Conservation (phyloP, 2,113 vertebrate species). For the Spea bombifrons region DNA sequence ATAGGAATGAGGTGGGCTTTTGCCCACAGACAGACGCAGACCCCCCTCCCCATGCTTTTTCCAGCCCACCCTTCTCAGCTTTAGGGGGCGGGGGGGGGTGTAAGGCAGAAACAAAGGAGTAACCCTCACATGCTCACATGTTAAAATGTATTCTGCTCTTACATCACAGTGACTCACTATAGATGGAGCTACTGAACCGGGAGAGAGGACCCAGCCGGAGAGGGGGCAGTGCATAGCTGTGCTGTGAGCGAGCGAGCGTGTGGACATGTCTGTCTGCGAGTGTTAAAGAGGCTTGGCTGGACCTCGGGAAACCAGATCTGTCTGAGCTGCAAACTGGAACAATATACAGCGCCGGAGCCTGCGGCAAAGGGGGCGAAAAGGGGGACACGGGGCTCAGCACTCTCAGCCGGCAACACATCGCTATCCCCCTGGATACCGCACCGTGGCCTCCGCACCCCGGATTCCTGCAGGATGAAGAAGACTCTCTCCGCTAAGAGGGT, state of each 20-base stretch:
- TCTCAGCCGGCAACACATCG: conserved; percentile 6
- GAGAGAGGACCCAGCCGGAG: conserved; percentile 15
- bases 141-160: conserved; percentile 57
- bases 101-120: conserved; percentile 62
- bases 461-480: conserved; percentile 77
- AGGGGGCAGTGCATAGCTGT: conserved; percentile 50
- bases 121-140: conserved; percentile 40
- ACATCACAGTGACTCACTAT: conserved; percentile 63
- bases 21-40: conserved; percentile 20
- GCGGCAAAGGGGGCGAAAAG: conserved; percentile 25
- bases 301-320: conserved; percentile 52
- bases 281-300: conserved; percentile 50
- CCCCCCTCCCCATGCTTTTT: background rate
- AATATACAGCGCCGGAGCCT: background rate
- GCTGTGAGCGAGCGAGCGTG: conserved; percentile 5
- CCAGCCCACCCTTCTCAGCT: conserved; percentile 5
- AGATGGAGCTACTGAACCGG: conserved; percentile 68
- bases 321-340: conserved; percentile 47
- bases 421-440: background rate
- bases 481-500: conserved; percentile 79
- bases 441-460: conserved; percentile 9
- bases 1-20: conserved; percentile 9
- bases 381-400: background rate
- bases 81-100: background rate
- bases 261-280: conserved; percentile 35